Base-by-base conservation (phyloP, 2,113 vertebrate species). In the Myrmecobius fasciatus region DNA sequence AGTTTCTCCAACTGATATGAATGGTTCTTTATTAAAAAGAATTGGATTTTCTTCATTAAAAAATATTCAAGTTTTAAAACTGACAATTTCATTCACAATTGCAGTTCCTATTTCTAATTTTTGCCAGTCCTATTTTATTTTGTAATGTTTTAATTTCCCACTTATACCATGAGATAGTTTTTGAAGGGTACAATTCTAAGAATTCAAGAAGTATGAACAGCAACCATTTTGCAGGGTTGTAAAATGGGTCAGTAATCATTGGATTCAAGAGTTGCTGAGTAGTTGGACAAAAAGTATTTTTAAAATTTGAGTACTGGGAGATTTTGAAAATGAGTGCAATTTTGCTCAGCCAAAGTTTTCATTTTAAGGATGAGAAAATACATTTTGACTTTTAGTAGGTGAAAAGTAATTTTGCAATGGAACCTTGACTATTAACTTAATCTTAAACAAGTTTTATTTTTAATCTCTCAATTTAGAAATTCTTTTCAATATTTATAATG, bases 1-100 rank as follows among this genome's bases (percentile, higher is more conserved):
- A n/a, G 67, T 43, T 83, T 83, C 5, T n/a, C n/a, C 67, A 83
- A 83, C 67, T 83, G 20, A 83, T 83, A 43, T 22, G 6, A 17
- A 14, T 83, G 14, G 14, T 24, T 83, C 17, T 25, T 91, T 93
- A 83, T 54, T 51, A 51, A 51, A 49, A 49, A 51, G 49, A 92
- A 93, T 48, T 54, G 83, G 25, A 43, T 93, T 95, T 95, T 89
- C 91, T 97, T 89, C 8, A 3, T 90, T 56, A 95, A 24, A 91
- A n/a, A 96, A 56, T 51, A 54, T 49, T 51, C 49, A 51, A 51
- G 11, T 48, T 14, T 10, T 67, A 14, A 67, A 1, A 6, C 17
- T 26, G 49, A 11, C 36, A 3, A 93, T 36, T 94, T 93, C 75
- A 92, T 17, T 89, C 7, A 83, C 20, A 83, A 20, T 75, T n/a